Percentiles rank a stretch among this genome's conserved stretches.
These are phyloP conservation scores for Campylomormyrus tamandua DNA, from an alignment of 2,113 vertebrate species.

Conservation along the genomic window DNA sequence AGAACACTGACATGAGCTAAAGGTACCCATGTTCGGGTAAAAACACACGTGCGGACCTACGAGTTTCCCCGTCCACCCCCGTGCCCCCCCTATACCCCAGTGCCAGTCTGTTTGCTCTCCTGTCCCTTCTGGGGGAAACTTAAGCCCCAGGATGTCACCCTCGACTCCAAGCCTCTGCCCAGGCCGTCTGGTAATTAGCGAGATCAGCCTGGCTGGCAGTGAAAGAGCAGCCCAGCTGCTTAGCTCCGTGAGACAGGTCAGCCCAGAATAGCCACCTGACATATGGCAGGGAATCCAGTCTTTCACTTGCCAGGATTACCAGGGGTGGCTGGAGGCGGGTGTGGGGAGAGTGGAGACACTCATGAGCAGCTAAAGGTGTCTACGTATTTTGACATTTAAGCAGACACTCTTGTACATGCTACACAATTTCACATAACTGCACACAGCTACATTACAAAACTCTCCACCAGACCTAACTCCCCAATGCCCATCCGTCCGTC, in stretches of 20 bases:
- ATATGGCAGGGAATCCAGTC: neutral
- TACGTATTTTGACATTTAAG: neutral
- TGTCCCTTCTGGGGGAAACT: neutral
- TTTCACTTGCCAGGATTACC: neutral
- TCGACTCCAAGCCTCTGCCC: conserved; percentile 48
- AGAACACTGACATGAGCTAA: neutral
- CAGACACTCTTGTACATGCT: neutral
- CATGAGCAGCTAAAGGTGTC: neutral
- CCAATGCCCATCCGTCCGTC: neutral
- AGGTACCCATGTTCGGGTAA: neutral
- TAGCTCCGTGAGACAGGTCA: too few relatives aligned
- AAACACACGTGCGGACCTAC: neutral
- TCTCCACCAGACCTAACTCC: neutral
- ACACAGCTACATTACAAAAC: neutral
- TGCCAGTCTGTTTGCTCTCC: neutral
- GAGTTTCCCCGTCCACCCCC: neutral
- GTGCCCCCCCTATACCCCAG: neutral
- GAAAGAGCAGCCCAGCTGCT: neutral
- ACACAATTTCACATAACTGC: neutral
- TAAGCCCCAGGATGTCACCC: conserved; percentile 19
- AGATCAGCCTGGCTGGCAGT: conserved; percentile 28
- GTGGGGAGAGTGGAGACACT: neutral
- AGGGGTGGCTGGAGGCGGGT: neutral
- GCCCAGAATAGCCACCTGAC: neutral
- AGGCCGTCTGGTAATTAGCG: conserved; percentile 67